Evolutionary conservation across 2,113 vertebrate genomes (phyloP), one percentile per base, ranked within the genome.

Genomic region (Etheostoma spectabile): DNA sequence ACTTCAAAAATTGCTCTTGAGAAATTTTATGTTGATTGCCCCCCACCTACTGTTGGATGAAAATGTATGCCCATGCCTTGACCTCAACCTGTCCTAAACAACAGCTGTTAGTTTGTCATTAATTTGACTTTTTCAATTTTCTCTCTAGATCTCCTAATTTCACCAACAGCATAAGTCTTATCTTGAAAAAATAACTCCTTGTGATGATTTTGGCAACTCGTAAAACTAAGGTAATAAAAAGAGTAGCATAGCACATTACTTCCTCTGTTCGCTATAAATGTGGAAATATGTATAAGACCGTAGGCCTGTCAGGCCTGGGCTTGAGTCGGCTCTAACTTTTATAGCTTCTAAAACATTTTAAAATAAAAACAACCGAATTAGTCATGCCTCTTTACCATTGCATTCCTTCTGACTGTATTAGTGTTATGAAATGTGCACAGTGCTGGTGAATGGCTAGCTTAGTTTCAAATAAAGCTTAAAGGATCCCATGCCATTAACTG

Each of bases 341-440:
- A 89, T 84, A 64, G 73, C 86, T 81, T 75, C 46, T 72, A 79
- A 86, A 90, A 78, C 65, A 61, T 84, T 83, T 83, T 59, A 70
- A 86, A 89, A 83, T 68, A 74, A 84, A 92, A 92, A 80, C 79
- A 75, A 69, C 52, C 66, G 3, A 75, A 69, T 92, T 87, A 90
- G 80, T 93, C 88, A 92, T 77, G 52, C n/a, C 16, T 49, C 21
- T 11, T 85, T 74, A 66, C 75, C 67, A 59, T 68, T 67, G 15
- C 56, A 78, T 70, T 57, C 49, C 64, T 55, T 80, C 73, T 72
- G 33, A 61, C 48, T 52, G 21, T 55, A 60, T 80, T 51, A 51
- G 33, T 73, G 53, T 83, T 76, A 48, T 24, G 33, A 53, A 78
- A 46, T 7, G 22, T 74, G 67, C 6, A 22, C 21, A 24, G 30